These are phyloP conservation scores for Antedon mediterranea DNA, from an alignment of 53 echinoderm and acorn worm genomes.

Conservation along the genomic window DNA sequence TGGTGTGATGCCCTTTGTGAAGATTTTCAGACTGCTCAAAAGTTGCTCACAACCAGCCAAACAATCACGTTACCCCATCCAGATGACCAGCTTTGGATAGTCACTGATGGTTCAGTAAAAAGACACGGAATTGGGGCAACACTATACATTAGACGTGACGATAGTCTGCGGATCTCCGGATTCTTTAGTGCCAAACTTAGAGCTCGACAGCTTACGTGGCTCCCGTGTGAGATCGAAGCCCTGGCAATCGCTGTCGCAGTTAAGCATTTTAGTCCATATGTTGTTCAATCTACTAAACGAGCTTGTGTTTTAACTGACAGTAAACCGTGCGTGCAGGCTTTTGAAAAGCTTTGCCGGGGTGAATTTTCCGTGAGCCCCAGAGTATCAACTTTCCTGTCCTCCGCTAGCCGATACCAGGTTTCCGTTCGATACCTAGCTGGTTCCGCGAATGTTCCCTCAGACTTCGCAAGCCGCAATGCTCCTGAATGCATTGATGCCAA, in stretches of 20 bases:
- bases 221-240: too few species aligned
- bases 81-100: slow-evolving; percentile 36
- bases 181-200: slow-evolving; percentile 32
- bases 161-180: slow-evolving; percentile 18
- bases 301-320: neutral
- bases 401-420: slow-evolving; percentile 23
- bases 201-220: too few species aligned
- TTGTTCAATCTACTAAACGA: neutral
- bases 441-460: slow-evolving; percentile 32
- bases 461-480: slow-evolving; percentile 40
- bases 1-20: slow-evolving; percentile 3
- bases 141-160: slow-evolving; percentile 26
- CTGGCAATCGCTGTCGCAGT: too few species aligned
- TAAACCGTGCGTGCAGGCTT: too few species aligned
- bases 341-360: too few species aligned
- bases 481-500: slow-evolving; percentile 5
- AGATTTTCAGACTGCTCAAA: slow-evolving; percentile 2
- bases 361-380: slow-evolving; percentile 42
- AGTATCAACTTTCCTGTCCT: slow-evolving; percentile 30
- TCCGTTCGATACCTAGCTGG: slow-evolving; percentile 21
- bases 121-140: slow-evolving; percentile 29
- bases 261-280: neutral
- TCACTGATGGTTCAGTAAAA: slow-evolving; percentile 34
- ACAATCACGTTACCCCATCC: slow-evolving; percentile 20
- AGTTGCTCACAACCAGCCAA: neutral